Evolutionary conservation across 2,113 vertebrate genomes (phyloP).

Genomic region (Eleginops maclovinus): DNA sequence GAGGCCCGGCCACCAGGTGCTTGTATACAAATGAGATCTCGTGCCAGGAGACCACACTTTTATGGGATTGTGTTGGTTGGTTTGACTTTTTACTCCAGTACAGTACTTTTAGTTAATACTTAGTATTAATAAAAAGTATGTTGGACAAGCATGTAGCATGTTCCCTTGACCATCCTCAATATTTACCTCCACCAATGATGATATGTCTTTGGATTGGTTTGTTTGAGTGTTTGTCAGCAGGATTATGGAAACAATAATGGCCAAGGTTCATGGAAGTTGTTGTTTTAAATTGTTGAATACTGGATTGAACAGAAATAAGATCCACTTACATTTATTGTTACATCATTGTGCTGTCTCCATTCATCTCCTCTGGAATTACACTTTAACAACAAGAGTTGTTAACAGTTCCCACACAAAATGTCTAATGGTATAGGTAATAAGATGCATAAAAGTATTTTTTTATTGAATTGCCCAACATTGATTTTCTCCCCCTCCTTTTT

Average conservation of each 20-base stretch:
- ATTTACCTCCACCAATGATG: neutral
- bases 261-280: no score
- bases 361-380: conserved; percentile 31
- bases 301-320: neutral
- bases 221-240: no score
- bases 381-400: conserved; percentile 12
- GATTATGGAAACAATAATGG: no score
- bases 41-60: neutral
- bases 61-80: neutral
- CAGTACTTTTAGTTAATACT: neutral
- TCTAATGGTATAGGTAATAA: conserved; percentile 57
- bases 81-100: no score
- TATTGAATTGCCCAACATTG: conserved; percentile 65
- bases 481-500: conserved; percentile 44
- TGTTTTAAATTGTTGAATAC: neutral
- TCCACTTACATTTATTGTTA: neutral
- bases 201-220: no score
- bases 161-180: neutral
- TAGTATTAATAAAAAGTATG: neutral
- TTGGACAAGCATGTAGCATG: neutral
- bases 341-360: conserved; percentile 20
- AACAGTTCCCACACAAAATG: conserved; percentile 34
- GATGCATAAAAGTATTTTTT: conserved; percentile 59
- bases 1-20: neutral
- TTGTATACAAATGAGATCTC: neutral